A percentile compares a stretch with the other conserved stretches of the same genome.
These are phyloP conservation scores for Gymnothorax reevesii DNA, from an alignment of 2,797 vertebrate genomes.

Conservation along the genomic window DNA sequence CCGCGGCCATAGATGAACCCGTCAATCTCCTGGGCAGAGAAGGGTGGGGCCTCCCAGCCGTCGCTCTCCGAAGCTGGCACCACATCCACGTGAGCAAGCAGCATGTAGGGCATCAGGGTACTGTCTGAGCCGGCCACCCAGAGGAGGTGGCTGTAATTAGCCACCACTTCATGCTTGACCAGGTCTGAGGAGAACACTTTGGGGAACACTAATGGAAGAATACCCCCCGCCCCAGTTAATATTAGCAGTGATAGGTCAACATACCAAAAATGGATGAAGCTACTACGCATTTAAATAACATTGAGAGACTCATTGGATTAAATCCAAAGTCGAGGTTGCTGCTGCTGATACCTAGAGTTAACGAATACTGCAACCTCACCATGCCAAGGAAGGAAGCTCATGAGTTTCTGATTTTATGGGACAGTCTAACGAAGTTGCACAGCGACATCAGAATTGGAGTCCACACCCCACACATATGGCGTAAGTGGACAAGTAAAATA, in stretches of 20 bases:
- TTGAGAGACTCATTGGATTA: not conserved
- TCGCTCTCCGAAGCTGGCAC: slow-evolving; percentile 84
- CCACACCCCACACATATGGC: too few relatives aligned
- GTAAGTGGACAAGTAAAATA: too few relatives aligned
- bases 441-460: too few relatives aligned
- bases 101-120: slow-evolving; percentile 81
- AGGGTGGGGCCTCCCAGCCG: slow-evolving; percentile 89
- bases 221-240: not conserved
- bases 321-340: not conserved
- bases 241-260: not conserved
- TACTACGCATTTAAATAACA: not conserved
- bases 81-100: slow-evolving; percentile 94
- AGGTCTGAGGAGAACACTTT: slow-evolving; percentile 81
- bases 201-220: slow-evolving; percentile 79
- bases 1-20: slow-evolving; percentile 95
- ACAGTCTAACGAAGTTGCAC: too few relatives aligned
- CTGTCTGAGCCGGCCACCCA: slow-evolving; percentile 77
- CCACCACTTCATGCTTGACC: slow-evolving; percentile 84
- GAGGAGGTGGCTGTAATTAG: slow-evolving; percentile 88
- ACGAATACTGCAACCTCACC: too few relatives aligned
- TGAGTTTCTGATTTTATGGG: too few relatives aligned
- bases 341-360: too few relatives aligned
- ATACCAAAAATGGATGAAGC: not conserved
- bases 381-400: too few relatives aligned
- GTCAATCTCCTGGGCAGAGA: slow-evolving; percentile 84